Conservation (phyloP, 35 echinoderm and acorn worm genomes). For the Ophiothrix spiculata region DNA sequence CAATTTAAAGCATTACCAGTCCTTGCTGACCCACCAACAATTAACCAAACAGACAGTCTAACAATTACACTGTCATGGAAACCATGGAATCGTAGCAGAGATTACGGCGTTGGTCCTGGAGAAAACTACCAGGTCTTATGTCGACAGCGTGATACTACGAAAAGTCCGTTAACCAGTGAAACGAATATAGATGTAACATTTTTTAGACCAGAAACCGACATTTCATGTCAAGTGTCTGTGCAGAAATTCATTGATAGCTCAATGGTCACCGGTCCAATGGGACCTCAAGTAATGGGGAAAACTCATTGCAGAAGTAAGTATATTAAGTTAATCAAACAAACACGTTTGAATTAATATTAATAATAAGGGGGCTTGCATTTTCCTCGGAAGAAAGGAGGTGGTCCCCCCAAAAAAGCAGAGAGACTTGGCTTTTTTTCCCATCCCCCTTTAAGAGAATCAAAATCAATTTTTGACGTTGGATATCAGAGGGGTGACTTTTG, state of each 20-base stretch:
- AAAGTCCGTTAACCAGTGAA: not conserved
- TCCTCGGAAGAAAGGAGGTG: too few species aligned
- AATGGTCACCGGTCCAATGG: not conserved
- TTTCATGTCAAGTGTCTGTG: not conserved
- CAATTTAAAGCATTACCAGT: not conserved
- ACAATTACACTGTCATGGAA: not conserved
- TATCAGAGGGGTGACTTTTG: too few species aligned
- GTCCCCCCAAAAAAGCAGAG: too few species aligned
- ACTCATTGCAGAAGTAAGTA: not conserved
- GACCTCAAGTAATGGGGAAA: not conserved
- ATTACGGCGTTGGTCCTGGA: not conserved
- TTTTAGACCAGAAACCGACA: not conserved
- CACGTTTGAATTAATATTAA: too few species aligned
- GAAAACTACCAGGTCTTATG: not conserved
- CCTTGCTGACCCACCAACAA: not conserved
- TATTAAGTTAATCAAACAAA: too few species aligned
- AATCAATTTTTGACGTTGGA: too few species aligned
- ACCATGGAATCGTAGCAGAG: not conserved
- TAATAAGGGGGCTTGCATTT: too few species aligned
- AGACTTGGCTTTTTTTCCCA: too few species aligned
- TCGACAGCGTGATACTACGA: not conserved
- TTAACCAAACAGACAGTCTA: not conserved
- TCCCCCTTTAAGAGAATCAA: too few species aligned
- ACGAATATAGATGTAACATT: not conserved
- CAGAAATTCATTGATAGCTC: not conserved